These are phyloP conservation scores for Cotesia congregata DNA, from an alignment of 2,888 invertebrate genomes.

Conservation along the genomic window DNA sequence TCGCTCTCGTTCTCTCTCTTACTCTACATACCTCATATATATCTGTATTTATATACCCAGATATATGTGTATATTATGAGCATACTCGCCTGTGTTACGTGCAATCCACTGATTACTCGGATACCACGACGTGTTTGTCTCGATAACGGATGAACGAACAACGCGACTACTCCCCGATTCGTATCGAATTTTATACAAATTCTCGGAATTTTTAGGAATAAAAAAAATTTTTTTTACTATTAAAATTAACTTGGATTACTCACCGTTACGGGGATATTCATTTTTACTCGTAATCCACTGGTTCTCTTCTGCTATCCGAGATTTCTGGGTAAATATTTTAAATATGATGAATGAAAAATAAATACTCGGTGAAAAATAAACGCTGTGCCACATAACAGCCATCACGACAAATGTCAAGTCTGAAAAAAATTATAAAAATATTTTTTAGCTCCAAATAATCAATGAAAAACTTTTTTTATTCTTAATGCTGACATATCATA, in stretches of 20 bases:
- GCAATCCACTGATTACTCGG: conserved; percentile 8
- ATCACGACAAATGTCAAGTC: background rate
- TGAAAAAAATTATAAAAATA: background rate
- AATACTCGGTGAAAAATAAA: background rate
- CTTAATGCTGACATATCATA: too few species aligned
- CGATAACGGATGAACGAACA: background rate
- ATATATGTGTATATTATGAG: background rate
- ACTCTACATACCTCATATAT: background rate
- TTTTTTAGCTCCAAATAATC: background rate
- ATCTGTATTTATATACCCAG: background rate
- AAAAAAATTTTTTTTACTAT: background rate
- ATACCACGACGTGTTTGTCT: background rate
- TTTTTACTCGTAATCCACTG: background rate
- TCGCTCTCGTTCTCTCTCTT: background rate
- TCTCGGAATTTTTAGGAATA: background rate
- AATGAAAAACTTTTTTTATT: background rate
- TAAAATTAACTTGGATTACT: background rate
- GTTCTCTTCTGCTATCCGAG: background rate
- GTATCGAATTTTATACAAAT: background rate
- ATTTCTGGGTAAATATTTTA: background rate
- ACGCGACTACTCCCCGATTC: background rate
- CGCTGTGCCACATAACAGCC: background rate
- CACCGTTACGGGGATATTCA: background rate
- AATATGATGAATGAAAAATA: background rate
- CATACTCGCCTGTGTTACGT: background rate